These are phyloP conservation scores for Tiliqua scincoides DNA, from an alignment of 2,113 vertebrate species.

Conservation along the genomic window DNA sequence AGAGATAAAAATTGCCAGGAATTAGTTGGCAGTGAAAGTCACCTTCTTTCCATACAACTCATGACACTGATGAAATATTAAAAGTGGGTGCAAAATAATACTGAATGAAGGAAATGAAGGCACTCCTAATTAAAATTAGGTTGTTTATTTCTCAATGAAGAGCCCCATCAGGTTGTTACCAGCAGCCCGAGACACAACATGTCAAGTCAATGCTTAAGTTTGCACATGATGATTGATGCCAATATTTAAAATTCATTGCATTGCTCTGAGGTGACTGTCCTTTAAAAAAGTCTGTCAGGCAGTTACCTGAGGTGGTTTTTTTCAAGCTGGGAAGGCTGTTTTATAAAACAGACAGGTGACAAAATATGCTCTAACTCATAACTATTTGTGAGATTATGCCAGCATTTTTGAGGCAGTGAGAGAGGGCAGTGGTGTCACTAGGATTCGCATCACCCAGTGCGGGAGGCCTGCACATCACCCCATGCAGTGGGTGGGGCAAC, in stretches of 20 bases:
- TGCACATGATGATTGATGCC: neutral
- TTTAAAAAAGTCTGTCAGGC: neutral
- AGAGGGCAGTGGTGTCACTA: no score
- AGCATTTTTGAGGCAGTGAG: neutral
- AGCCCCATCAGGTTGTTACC: neutral
- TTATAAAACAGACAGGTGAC: neutral
- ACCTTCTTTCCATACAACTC: slow-evolving; percentile 13
- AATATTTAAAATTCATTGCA: neutral
- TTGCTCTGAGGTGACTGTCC: neutral
- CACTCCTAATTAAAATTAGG: neutral
- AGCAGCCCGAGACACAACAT: neutral
- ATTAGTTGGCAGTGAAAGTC: slow-evolving; percentile 37
- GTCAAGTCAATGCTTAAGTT: neutral
- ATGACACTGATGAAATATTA: slow-evolving; percentile 33
- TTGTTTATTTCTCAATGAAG: slow-evolving; percentile 4
- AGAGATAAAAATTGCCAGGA: neutral
- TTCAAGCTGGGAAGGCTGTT: neutral
- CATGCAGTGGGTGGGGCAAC: no score
- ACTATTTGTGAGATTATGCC: neutral
- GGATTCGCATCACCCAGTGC: no score
- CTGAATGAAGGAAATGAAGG: neutral
- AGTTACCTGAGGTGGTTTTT: neutral
- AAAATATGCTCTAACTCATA: neutral
- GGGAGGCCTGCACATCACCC: no score
- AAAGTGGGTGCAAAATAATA: slow-evolving; percentile 8